Conservation (phyloP, 2,888 invertebrate genomes). For the Platycnemis pennipes region DNA sequence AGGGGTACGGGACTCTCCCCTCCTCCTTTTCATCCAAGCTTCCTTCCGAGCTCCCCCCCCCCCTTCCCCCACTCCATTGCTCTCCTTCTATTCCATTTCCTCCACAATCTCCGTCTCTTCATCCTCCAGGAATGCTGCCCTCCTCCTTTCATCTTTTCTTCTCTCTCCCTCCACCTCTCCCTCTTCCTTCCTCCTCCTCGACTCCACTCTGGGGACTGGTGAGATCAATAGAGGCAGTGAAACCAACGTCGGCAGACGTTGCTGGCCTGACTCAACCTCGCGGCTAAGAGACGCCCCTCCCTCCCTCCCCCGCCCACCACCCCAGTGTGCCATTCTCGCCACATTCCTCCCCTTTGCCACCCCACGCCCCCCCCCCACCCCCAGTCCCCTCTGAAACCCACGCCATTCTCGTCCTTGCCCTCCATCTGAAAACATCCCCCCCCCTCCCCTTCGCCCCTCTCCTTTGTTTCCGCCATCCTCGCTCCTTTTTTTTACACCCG, state of each 20-base stretch:
- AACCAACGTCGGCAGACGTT: constrained; percentile 61
- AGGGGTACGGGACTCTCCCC: not conserved
- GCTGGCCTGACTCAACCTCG: constrained; percentile 64
- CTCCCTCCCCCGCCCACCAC: not conserved
- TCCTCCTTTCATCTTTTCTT: not conserved
- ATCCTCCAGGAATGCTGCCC: constrained; percentile 23
- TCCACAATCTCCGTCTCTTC: not conserved
- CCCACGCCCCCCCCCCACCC: not conserved
- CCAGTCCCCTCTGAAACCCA: not conserved
- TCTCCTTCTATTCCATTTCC: constrained; percentile 11
- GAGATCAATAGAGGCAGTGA: constrained; percentile 57
- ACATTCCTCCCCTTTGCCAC: too few relatives aligned
- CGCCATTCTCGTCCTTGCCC: not conserved
- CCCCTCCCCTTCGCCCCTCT: not conserved
- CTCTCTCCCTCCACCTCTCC: not conserved
- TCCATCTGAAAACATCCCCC: not conserved
- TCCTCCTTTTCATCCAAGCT: not conserved
- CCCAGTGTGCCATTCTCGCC: not conserved
- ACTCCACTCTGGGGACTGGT: constrained; percentile 42
- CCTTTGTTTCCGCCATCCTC: not conserved
- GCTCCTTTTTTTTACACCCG: not conserved
- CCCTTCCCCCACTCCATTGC: not conserved
- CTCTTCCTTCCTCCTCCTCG: not conserved
- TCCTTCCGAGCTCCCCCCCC: not conserved
- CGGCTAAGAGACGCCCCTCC: not conserved